Base-by-base conservation (phyloP, 2,113 vertebrate genomes). In the Salvator merianae region DNA sequence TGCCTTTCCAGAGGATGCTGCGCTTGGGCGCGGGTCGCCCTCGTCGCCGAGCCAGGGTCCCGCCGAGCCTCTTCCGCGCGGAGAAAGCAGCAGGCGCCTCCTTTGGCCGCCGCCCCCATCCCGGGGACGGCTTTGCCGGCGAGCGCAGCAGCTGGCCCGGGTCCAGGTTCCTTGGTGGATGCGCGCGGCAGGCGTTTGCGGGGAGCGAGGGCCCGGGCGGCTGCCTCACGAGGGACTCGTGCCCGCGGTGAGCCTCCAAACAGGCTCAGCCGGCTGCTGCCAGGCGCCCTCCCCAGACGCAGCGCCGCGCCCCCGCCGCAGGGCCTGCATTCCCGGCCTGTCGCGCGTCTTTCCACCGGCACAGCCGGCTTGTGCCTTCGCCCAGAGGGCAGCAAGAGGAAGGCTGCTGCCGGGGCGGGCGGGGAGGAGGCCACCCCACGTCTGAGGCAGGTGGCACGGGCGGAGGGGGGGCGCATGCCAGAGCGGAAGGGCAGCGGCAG, bases 111-210 rank as follows among this genome's bases (percentile, higher is more conserved):
- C 59, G 65, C 55, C 36, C 53, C 6, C 32, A 12, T 43, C 62
- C 0, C 0, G 7, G 3, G 26, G 40, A 73, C 0, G 1, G 16
- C 24, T 5, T 43, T 62, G 65, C 77, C 38, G 40, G 53, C 1
- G 0, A 53, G 72, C n/a, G 0, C 53, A 22, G 16, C 7, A 7
- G 28, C 28, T 38, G 1, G 0, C 69, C 55, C 53, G 34, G 0
- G 0, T 70, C 82, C 86, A 73, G 63, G 59, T 32, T 20, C 0
- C 0, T 63, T 79, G 84, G 77, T 8, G 40, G 47, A 71, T 10
- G 40, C 1, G 0, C 50, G 55, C 59, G 28, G 59, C 14, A 24
- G 55, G 81, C 10, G 26, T 20, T 22, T 26, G 18, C 55, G 0
- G 4, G 18, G 7, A 7, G 9, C 4, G 40, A 69, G 68, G 38